phyloP scores from a whole-genome alignment of 2,888 invertebrate species.

The Atrina japonica region DNA sequence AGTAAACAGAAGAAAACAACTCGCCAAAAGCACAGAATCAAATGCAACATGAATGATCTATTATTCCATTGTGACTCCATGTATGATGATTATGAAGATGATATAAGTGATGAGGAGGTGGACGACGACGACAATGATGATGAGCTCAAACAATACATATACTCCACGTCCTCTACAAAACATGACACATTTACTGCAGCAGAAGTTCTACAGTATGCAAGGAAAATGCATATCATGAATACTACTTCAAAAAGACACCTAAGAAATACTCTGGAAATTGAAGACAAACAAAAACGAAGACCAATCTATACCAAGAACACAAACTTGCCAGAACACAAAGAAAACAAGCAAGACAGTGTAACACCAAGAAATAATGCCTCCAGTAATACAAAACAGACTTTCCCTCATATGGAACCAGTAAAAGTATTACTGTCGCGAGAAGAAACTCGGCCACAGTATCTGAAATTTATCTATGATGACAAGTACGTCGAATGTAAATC shows the following conservation, averaged over 20 bases:
- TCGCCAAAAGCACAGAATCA: too few relatives aligned
- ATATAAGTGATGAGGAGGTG: conserved; percentile 7
- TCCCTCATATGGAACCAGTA: conserved; percentile 40
- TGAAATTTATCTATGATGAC: conserved; percentile 45
- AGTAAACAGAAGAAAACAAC: too few relatives aligned
- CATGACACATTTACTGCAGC: conserved; percentile 27
- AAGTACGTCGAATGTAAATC: conserved; percentile 52
- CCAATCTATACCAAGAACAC: not conserved
- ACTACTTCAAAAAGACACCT: not conserved
- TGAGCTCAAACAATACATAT: conserved; percentile 1
- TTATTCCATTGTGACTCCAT: not conserved
- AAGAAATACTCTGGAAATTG: not conserved
- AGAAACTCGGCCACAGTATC: conserved; percentile 27
- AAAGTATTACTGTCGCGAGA: conserved; percentile 45
- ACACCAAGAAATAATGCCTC: too few relatives aligned
- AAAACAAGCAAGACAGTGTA: too few relatives aligned
- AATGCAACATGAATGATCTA: too few relatives aligned
- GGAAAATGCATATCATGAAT: conserved; percentile 25
- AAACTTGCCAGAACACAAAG: too few relatives aligned
- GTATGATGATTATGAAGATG: conserved; percentile 13
- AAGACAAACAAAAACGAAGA: not conserved
- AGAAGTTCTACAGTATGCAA: conserved; percentile 33
- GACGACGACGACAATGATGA: conserved; percentile 27
- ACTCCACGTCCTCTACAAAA: not conserved
- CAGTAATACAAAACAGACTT: not conserved